phyloP scores from a whole-genome alignment of 92 coral and sea anemone genomes.

The Paragorgia papillata region DNA sequence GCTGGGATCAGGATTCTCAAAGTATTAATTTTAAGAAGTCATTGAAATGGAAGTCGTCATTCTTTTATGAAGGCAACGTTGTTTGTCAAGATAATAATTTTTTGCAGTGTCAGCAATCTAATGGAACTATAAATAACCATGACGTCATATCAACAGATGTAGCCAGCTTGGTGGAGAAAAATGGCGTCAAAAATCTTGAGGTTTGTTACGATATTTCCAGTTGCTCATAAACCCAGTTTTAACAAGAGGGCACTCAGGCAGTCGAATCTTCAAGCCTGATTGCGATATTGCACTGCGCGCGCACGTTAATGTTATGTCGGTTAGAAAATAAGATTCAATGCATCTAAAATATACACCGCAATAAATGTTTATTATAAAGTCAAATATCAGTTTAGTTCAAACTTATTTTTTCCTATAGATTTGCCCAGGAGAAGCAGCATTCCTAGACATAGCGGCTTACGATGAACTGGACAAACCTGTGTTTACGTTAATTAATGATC shows the following conservation, averaged over 20 bases:
- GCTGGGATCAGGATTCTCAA: conserved; percentile 77
- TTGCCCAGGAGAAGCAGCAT: conserved; percentile 76
- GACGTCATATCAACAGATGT: conserved; percentile 61
- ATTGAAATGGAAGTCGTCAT: conserved; percentile 75
- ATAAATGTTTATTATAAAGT: not conserved
- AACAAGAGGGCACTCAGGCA: not conserved
- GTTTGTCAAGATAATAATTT: conserved; percentile 26
- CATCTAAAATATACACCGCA: too few species aligned
- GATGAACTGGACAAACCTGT: conserved; percentile 79
- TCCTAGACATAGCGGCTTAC: conserved; percentile 62
- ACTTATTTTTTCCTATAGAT: conserved; percentile 48
- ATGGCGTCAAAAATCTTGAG: conserved; percentile 32
- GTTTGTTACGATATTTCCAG: not conserved
- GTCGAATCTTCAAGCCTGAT: too few species aligned
- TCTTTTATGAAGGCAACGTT: conserved; percentile 70
- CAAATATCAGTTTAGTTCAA: not conserved
- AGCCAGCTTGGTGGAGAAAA: not conserved
- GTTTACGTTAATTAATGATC: conserved; percentile 67
- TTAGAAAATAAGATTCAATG: too few species aligned
- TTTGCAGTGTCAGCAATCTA: not conserved
- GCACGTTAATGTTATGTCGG: too few species aligned
- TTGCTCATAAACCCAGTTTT: not conserved
- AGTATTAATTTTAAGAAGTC: conserved; percentile 63
- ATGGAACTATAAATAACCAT: conserved; percentile 66
- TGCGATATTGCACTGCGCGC: too few species aligned